Conservation (phyloP, 2,113 vertebrate species). For the Montifringilla adamsi region DNA sequence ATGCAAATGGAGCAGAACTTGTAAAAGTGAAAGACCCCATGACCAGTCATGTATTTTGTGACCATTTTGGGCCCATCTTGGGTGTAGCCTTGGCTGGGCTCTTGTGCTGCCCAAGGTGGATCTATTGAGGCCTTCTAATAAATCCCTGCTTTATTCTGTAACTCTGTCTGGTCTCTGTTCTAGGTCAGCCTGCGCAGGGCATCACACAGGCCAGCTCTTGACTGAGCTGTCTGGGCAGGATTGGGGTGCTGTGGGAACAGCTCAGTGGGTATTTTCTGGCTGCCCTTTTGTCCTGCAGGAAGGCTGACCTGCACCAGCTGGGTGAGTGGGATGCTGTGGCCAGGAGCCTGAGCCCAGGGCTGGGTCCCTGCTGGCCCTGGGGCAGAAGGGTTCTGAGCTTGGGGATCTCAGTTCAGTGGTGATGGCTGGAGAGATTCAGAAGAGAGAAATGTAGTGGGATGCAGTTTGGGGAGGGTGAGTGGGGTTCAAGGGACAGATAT, state of each 20-base stretch:
- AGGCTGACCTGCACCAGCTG: background rate
- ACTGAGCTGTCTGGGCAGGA: background rate
- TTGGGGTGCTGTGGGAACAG: fast-evolving
- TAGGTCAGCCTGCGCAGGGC: background rate
- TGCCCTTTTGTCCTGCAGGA: background rate
- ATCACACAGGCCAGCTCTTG: background rate
- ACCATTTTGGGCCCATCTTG: too few species aligned
- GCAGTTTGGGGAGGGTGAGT: background rate
- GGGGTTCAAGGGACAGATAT: background rate
- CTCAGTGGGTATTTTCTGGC: background rate
- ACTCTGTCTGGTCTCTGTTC: background rate
- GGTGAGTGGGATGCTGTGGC: fast-evolving
- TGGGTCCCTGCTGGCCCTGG: background rate
- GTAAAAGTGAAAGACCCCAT: too few species aligned
- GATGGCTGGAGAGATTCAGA: background rate
- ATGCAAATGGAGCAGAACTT: too few species aligned
- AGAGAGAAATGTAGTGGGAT: fast-evolving
- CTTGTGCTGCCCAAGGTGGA: too few species aligned
- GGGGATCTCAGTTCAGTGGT: background rate
- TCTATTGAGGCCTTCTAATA: too few species aligned
- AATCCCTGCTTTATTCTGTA: too few species aligned
- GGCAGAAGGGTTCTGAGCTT: fast-evolving
- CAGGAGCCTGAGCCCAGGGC: background rate
- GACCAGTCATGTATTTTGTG: too few species aligned
- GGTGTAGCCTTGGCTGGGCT: too few species aligned